phyloP scores from a whole-genome alignment of 2,113 vertebrate species.

The Oenanthe oenanthe region DNA sequence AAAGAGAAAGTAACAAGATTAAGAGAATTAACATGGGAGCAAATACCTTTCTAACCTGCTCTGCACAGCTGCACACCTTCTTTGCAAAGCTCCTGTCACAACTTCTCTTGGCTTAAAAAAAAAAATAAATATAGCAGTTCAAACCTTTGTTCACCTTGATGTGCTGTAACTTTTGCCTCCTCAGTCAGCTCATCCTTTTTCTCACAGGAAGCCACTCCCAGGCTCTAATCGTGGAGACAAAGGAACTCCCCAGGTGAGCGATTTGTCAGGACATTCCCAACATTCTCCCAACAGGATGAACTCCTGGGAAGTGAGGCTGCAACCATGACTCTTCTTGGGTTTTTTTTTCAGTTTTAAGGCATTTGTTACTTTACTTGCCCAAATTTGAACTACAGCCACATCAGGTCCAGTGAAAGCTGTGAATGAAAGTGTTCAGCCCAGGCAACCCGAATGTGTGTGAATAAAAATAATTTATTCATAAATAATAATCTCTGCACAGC shows the following conservation, averaged over 20 bases:
- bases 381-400: not conserved
- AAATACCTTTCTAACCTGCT: not conserved
- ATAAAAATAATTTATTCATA: not conserved
- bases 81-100: not conserved
- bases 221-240: not conserved
- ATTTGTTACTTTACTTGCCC: not conserved
- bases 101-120: not conserved
- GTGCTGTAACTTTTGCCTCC: not conserved
- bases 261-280: not conserved
- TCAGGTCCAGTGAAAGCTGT: not conserved
- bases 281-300: not conserved
- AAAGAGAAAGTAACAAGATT: constrained; percentile 43
- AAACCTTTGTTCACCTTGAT: not conserved
- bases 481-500: not conserved
- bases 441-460: not conserved
- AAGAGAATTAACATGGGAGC: not conserved
- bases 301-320: not conserved
- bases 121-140: not conserved
- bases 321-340: not conserved
- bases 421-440: not conserved
- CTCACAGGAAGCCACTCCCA: not conserved
- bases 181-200: not conserved
- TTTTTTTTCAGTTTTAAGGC: not conserved
- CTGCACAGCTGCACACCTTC: not conserved
- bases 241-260: not conserved